Evolutionary conservation across 2,888 invertebrate species (phyloP), one percentile per base, ranked within the genome.

Genomic region (Temnothorax rugatulus): DNA sequence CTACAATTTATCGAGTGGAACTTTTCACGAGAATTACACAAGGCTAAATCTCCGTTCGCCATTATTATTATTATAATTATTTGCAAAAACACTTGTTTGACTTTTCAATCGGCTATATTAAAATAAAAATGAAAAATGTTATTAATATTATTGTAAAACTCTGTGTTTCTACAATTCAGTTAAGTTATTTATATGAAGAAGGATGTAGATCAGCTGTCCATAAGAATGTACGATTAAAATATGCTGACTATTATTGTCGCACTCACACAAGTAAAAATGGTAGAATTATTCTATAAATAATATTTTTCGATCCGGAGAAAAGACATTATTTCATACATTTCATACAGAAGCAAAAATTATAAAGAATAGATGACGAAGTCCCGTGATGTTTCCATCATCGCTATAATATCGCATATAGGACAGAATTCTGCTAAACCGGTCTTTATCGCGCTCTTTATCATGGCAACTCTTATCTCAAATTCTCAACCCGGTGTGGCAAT

Each of bases 381-480:
- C 5, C 34, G 9, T n/a, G 34, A 34, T 47, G 8, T 47, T 79
- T 59, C 18, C 13, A 8, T 41, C 25, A 15, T 64, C 54, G 4
- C 9, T 21, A 7, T 21, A 38, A 66, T 34, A 21, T 57, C 9
- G 15, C 25, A 57, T 38, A 18, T 13, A 29, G 9, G 47, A 38
- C 9, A 73, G 18, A 59, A 18, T 44, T 81, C 18, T 21, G 41
- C 4, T 2, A 25, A n/a, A 15, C 2, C 13, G 29, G n/a, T 50
- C 25, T 57, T 47, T 57, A 59, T 71, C 73, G 47, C 8, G 18
- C 5, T 38, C 5, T 34, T 81, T 68, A 68, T 77, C 79, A 38
- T 34, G 59, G 38, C 25, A 41, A 73, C 15, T 4, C 29, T 68
- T 73, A 73, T 68, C 73, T 7, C n/a, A n/a, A n/a, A n/a, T n/a